Percentiles rank a stretch among this genome's conserved stretches.
phyloP scores from a whole-genome alignment of 92 coral and sea anemone species.

The Umimayanthus kanabou region DNA sequence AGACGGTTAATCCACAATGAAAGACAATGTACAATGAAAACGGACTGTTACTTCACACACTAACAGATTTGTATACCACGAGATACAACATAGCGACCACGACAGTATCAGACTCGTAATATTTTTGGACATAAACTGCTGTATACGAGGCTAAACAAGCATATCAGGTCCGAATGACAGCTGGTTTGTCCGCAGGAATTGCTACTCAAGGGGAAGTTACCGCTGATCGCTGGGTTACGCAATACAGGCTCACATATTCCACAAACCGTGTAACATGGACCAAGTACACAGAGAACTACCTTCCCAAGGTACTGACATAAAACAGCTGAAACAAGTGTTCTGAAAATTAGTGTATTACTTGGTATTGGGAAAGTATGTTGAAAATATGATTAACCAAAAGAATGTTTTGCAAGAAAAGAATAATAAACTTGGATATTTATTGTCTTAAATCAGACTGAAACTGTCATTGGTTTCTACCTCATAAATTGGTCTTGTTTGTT shows the following conservation, averaged over 20 bases:
- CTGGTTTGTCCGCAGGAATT: slow-evolving; percentile 59
- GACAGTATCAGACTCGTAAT: background rate
- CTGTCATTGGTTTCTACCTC: no score
- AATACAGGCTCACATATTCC: slow-evolving; percentile 80
- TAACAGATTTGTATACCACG: no score
- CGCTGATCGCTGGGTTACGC: slow-evolving; percentile 86
- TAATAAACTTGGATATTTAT: no score
- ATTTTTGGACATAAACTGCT: background rate
- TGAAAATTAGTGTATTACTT: no score
- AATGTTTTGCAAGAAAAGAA: no score
- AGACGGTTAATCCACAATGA: no score
- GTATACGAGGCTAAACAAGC: background rate
- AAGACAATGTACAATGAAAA: no score
- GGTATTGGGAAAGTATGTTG: no score
- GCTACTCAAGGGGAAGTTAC: slow-evolving; percentile 91
- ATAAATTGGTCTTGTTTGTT: no score
- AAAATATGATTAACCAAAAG: no score
- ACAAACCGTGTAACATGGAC: slow-evolving; percentile 80
- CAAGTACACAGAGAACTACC: slow-evolving; percentile 80
- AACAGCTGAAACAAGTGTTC: background rate
- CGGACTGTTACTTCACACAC: no score
- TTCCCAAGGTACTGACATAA: slow-evolving; percentile 57
- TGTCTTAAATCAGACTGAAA: no score
- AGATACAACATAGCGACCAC: background rate
- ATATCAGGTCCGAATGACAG: background rate